Evolutionary conservation across 2,113 vertebrate genomes (phyloP).

Genomic region (Centropristis striata): DNA sequence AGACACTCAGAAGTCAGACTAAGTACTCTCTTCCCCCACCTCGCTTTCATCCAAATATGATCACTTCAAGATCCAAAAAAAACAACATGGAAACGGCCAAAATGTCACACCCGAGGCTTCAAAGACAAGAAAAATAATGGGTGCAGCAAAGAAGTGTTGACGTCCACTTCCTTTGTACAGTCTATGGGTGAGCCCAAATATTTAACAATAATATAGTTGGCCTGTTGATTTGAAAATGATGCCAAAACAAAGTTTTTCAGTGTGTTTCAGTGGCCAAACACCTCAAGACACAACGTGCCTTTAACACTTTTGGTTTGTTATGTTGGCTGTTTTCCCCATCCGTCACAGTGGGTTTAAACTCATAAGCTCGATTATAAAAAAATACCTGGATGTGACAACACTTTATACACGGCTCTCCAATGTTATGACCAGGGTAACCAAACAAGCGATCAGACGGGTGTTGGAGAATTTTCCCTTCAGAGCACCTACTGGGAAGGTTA

Average conservation of each 20-base stretch:
- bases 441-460: conserved; percentile 35
- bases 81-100: too few species aligned
- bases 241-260: background rate
- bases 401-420: background rate
- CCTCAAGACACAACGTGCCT: background rate
- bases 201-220: background rate
- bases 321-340: background rate
- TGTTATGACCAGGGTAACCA: conserved; percentile 27
- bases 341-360: background rate
- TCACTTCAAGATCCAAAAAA: too few species aligned
- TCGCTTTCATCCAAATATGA: too few species aligned
- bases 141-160: too few species aligned
- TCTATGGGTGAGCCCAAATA: background rate
- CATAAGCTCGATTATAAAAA: background rate
- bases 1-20: too few species aligned
- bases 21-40: too few species aligned
- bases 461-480: conserved; percentile 27
- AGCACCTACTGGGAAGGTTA: conserved; percentile 51
- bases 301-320: background rate
- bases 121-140: too few species aligned
- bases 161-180: too few species aligned
- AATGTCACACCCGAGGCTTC: too few species aligned
- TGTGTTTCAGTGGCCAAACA: background rate
- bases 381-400: conserved; percentile 9
- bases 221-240: background rate